Base-by-base conservation (phyloP, 2,888 invertebrate genomes). In the Dynastes maya region DNA sequence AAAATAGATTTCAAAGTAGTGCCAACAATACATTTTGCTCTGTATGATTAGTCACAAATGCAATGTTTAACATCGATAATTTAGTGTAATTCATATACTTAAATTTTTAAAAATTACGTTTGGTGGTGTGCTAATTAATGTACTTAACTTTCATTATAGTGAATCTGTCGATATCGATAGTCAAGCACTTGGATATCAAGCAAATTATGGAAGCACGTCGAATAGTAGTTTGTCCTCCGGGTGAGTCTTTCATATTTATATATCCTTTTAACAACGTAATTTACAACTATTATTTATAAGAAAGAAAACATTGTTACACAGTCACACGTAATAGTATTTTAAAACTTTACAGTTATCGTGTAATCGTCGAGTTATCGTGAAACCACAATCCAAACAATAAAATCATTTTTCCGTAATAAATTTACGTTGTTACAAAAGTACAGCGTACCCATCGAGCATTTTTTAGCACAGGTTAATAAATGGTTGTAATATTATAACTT, bases 131-230 rank as follows among this genome's bases (percentile, higher is more conserved):
- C 6, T 8, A 22, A 22, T 22, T 58, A 22, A 58, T 22, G 3
- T 3, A 58, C 16, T 8, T 22, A 16, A 8, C 8, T 58, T 27
- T 84, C 85, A 85, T 89, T 88, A 76, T 88, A 92, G 91, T 89
- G 94, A 94, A 89, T 85, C 86, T 81, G 92, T 92, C 87, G 94
- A 94, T 86, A 91, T 92, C 88, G 91, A 92, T 84, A 91, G 58
- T 83, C 88, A 90, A 86, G 90, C 90, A 83, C 89, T 91, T 83
- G 88, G 89, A 64, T 89, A 89, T 81, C 84, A 87, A 63, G 81
- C 90, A 83, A 91, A 90, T 86, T 92, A 92, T 82, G 92, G 70
- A 83, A 93, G 93, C 88, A 93, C 93, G 81, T 93, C 93, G 81
- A 93, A 91, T 86, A 92, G 92, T 84, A 92, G 92, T 88, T 88